These are phyloP conservation scores for Caenorhabditis becei DNA, from an alignment of 2,888 invertebrate genomes.

Conservation along the genomic window DNA sequence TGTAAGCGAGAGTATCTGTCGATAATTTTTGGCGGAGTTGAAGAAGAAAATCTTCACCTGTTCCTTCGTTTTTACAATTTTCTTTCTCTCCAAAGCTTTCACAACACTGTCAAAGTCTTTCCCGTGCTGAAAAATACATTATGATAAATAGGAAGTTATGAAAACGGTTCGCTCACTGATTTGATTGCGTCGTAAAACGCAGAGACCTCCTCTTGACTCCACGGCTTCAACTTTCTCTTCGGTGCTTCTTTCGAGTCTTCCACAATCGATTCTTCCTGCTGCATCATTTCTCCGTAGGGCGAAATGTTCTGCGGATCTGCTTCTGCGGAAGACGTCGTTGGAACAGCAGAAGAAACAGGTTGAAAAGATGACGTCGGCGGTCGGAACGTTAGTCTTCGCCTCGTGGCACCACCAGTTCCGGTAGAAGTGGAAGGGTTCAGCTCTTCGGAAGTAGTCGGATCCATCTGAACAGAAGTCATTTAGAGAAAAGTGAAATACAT, in stretches of 20 bases:
- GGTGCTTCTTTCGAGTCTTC: background rate
- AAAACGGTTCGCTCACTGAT: slow-evolving; percentile 35
- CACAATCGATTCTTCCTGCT: background rate
- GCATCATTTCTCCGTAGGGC: background rate
- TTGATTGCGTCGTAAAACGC: slow-evolving; percentile 66
- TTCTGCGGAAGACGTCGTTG: background rate
- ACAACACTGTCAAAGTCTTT: slow-evolving; percentile 76
- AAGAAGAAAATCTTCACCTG: slow-evolving; percentile 75
- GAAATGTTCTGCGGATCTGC: background rate
- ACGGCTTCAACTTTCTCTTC: slow-evolving; percentile 36
- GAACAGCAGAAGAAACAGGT: background rate
- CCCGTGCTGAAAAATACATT: slow-evolving; percentile 68
- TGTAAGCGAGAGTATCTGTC: slow-evolving; percentile 48
- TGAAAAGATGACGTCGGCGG: background rate
- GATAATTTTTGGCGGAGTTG: slow-evolving; percentile 72
- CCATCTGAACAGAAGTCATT: slow-evolving; percentile 2
- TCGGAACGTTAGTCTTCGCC: slow-evolving; percentile 14
- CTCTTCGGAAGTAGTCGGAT: background rate
- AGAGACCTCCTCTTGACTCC: slow-evolving; percentile 59
- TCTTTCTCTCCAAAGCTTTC: slow-evolving; percentile 68
- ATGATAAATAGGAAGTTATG: background rate
- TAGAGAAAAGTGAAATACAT: too few relatives aligned
- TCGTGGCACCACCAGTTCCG: background rate
- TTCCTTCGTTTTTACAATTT: slow-evolving; percentile 71
- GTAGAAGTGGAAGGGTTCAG: background rate